These are phyloP conservation scores for Xyliphius kryptos DNA, from an alignment of 2,113 vertebrate genomes.

Conservation along the genomic window DNA sequence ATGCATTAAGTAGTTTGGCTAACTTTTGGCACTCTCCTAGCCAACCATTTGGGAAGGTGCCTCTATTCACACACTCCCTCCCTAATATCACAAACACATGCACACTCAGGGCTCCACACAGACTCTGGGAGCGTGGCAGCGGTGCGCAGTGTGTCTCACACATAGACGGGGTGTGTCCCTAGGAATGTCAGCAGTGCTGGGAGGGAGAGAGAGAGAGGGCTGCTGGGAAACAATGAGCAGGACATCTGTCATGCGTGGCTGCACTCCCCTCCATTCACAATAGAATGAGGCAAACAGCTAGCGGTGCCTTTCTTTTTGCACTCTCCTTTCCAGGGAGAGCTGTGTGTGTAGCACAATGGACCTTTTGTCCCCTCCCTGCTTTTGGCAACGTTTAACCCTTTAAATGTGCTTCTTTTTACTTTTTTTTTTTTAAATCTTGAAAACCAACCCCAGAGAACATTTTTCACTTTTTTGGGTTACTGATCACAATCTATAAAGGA, in stretches of 20 bases:
- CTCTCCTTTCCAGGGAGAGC: slow-evolving; percentile 67
- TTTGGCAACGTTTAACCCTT: slow-evolving; percentile 67
- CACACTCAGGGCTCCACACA: slow-evolving; percentile 26
- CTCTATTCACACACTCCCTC: slow-evolving; percentile 31
- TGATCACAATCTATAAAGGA: no score
- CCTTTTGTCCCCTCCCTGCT: slow-evolving; percentile 61
- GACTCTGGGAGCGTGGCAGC: slow-evolving; percentile 25
- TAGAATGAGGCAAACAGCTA: slow-evolving; percentile 57
- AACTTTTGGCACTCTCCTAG: slow-evolving; percentile 42
- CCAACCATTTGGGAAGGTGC: slow-evolving; percentile 32
- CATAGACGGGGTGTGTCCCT: slow-evolving; percentile 48
- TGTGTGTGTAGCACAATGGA: slow-evolving; percentile 64
- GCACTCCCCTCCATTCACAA: slow-evolving; percentile 65
- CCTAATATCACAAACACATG: slow-evolving; percentile 26
- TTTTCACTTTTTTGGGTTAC: no score
- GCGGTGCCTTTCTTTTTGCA: slow-evolving; percentile 64
- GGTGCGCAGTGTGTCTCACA: slow-evolving; percentile 19
- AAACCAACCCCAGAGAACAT: neutral
- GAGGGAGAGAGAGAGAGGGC: slow-evolving; percentile 58
- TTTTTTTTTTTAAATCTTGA: slow-evolving; percentile 53
- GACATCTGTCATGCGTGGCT: slow-evolving; percentile 76
- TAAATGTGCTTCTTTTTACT: slow-evolving; percentile 56
- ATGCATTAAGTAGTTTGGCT: slow-evolving; percentile 27
- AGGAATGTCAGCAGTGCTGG: slow-evolving; percentile 59
- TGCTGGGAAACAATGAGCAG: slow-evolving; percentile 61